Evolutionary conservation across 2,113 vertebrate species (phyloP), one percentile per base, ranked within the genome.

Genomic region (Myotis davidii): DNA sequence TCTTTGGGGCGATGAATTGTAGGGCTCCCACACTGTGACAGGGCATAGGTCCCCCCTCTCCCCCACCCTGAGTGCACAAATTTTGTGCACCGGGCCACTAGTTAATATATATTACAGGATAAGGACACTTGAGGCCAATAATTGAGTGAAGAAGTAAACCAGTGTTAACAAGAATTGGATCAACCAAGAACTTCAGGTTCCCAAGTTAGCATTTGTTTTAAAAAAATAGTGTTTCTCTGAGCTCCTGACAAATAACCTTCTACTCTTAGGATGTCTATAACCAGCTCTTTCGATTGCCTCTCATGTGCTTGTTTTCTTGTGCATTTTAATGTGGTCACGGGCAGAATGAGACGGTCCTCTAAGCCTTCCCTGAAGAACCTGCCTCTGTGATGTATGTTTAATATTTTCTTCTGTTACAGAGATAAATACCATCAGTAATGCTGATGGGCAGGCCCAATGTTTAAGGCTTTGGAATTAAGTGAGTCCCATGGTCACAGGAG

Each of bases 351-450:
- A 9, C 54, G 18, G 27, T 23, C 21, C 81, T 83, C 76, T 45
- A 32, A 83, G 56, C 52, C 54, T 65, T 90, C 39, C 61, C 25
- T 48, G 8, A 73, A 78, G 34, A 70, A 83, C 0, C 0, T 74
- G 72, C 5, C 0, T 67, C 77, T 92, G 56, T 61, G 70, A 84
- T 96, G 56, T 76, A 61, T 91, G 76, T 93, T 83, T 96, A 85
- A 89, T 96, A 70, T 16, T 34, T 93, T 56, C 48, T 14, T 78
- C 54, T 48, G 56, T 52, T 56, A 17, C n/a, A 82, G 64, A 96
- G 94, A 74, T 77, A 88, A 48, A 85, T 90, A 32, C 76, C n/a
- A 10, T 45, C 34, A 3, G 79, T 73, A 69, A 93, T 91, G 79
- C 74, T 76, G 56, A 92, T 11, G 52, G 45, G 42, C 64, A 93